These are phyloP conservation scores for Choreutis nemorana DNA, from an alignment of 2,888 invertebrate genomes.

Conservation along the genomic window DNA sequence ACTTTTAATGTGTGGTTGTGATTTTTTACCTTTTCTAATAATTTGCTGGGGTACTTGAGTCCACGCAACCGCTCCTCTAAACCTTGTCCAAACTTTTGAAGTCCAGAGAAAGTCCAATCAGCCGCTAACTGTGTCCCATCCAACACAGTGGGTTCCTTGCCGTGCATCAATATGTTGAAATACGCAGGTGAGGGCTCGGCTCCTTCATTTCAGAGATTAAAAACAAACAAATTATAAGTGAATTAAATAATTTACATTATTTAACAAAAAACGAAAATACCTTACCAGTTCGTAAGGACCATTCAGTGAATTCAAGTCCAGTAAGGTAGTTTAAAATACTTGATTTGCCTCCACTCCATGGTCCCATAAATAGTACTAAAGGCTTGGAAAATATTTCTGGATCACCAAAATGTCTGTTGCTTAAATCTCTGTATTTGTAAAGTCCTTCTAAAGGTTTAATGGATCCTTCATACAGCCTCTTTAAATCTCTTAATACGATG, in stretches of 20 bases:
- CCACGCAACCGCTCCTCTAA: constrained; percentile 88
- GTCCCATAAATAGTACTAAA: constrained; percentile 91
- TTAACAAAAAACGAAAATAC: too few species aligned
- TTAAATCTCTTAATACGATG: constrained; percentile 82
- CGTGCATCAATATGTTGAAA: constrained; percentile 91
- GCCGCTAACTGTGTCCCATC: constrained; percentile 95
- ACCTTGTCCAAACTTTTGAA: constrained; percentile 95
- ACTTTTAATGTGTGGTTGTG: too few species aligned
- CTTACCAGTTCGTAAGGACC: constrained; percentile 86
- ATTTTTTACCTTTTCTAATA: constrained; percentile 84
- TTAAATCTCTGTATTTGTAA: constrained; percentile 91
- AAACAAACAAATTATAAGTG: too few species aligned
- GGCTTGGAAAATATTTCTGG: constrained; percentile 96
- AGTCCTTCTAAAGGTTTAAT: constrained; percentile 90
- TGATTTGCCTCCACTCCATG: constrained; percentile 96
- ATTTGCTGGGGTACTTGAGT: constrained; percentile 79
- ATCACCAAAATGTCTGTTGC: constrained; percentile 91
- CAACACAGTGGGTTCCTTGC: constrained; percentile 83
- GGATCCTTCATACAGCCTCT: constrained; percentile 84
- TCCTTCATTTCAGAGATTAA: too few species aligned
- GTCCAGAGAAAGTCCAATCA: constrained; percentile 91
- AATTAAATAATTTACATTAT: too few species aligned
- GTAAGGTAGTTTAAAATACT: constrained; percentile 92
- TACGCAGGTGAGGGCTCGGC: constrained; percentile 94
- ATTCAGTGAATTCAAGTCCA: constrained; percentile 84